Evolutionary conservation across 1,140 invertebrate genomes (phyloP).

Genomic region (Drosophila repletoides): DNA sequence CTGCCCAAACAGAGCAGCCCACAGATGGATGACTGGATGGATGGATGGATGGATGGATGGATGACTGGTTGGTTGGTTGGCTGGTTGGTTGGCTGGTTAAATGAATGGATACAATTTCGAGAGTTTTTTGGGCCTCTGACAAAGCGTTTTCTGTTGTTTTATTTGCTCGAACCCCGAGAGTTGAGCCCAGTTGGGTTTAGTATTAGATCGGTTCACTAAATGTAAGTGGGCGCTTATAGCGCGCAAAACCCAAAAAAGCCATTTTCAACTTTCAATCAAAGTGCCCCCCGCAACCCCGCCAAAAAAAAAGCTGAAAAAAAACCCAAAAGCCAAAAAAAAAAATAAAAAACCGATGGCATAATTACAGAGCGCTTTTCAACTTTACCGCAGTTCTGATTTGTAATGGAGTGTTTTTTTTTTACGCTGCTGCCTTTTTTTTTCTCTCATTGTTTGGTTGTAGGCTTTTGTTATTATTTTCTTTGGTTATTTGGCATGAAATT

Average conservation of each 20-base stretch:
- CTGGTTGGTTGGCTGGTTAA: background rate
- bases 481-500: constrained; percentile 39
- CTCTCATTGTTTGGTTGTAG: constrained; percentile 37
- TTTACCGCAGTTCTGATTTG: constrained; percentile 72
- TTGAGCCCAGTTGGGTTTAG: constrained; percentile 27
- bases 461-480: too few relatives aligned
- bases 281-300: background rate
- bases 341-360: constrained; percentile 44
- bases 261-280: constrained; percentile 76
- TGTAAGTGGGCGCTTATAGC: constrained; percentile 35
- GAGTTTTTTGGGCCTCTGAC: constrained; percentile 48
- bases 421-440: constrained; percentile 19
- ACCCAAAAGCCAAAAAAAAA: background rate
- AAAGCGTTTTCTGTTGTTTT: constrained; percentile 48
- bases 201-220: constrained; percentile 49
- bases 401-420: constrained; percentile 41
- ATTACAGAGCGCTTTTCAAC: constrained; percentile 74
- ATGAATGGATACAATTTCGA: constrained; percentile 6
- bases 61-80: constrained; percentile 5
- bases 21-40: constrained; percentile 5
- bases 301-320: background rate
- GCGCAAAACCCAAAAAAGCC: constrained; percentile 42
- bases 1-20: constrained; percentile 8
- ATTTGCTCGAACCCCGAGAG: constrained; percentile 6
- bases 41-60: constrained; percentile 1